Evolutionary conservation across 2,113 vertebrate species (phyloP).

Genomic region (Panurus biarmicus): DNA sequence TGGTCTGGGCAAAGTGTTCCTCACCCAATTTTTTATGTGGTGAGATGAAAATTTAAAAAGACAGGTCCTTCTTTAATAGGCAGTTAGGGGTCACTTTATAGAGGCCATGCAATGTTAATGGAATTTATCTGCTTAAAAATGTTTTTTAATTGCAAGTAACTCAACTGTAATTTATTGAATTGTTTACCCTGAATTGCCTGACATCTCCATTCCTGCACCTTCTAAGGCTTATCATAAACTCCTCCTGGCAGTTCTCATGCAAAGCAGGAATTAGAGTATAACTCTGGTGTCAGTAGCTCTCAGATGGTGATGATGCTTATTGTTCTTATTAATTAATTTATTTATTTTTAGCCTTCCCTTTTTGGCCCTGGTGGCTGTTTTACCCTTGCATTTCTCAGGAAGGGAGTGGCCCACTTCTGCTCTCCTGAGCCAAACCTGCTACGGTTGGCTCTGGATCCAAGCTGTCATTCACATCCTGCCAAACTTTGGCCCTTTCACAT

Average conservation of each 20-base stretch:
- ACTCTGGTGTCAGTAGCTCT: background rate
- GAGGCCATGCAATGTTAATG: constrained; percentile 32
- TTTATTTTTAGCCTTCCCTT: background rate
- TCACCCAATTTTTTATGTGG: constrained; percentile 18
- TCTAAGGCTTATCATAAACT: background rate
- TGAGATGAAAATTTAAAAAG: background rate
- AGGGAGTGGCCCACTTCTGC: background rate
- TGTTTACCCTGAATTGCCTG: background rate
- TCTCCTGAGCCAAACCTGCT: background rate
- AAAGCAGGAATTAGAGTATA: background rate
- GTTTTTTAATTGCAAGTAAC: constrained; percentile 49
- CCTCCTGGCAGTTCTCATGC: background rate
- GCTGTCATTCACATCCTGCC: background rate
- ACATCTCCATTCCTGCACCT: background rate
- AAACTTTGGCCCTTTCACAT: background rate
- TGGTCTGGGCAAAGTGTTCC: background rate
- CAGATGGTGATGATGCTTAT: background rate
- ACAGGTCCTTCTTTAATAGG: background rate
- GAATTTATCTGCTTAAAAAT: constrained; percentile 49
- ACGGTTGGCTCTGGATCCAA: background rate
- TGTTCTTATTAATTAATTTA: background rate
- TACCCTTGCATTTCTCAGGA: background rate
- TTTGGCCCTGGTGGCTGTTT: background rate
- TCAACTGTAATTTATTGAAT: constrained; percentile 9
- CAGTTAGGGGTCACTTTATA: constrained; percentile 26